Conservation (phyloP, 92 coral and sea anemone genomes). For the Siderastrea radians region DNA sequence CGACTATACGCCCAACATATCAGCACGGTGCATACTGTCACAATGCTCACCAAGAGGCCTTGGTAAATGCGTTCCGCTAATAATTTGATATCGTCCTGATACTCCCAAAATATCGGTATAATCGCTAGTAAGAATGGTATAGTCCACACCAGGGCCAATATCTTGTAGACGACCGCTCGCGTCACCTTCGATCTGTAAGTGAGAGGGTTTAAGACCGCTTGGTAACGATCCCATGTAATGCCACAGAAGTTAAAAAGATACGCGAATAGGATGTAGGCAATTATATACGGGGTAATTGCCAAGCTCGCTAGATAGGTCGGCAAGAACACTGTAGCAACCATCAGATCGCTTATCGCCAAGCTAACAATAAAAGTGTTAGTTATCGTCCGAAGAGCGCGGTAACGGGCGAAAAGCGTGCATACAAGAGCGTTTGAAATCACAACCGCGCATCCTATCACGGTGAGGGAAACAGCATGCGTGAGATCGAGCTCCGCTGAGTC, state of each 20-base stretch:
- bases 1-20: conserved; percentile 79
- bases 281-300: conserved; percentile 76
- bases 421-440: conserved; percentile 84
- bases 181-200: conserved; percentile 80
- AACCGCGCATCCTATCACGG: conserved; percentile 77
- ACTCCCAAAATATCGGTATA: conserved; percentile 85
- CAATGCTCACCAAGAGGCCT: conserved; percentile 79
- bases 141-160: conserved; percentile 79
- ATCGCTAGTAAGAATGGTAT: conserved; percentile 76
- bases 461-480: conserved; percentile 33
- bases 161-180: conserved; percentile 69
- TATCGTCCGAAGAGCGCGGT: conserved; percentile 80
- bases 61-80: conserved; percentile 76
- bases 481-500: not conserved
- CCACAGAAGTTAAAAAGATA: conserved; percentile 95
- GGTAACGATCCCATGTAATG: conserved; percentile 92
- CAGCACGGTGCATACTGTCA: conserved; percentile 61
- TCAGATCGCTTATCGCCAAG: conserved; percentile 86
- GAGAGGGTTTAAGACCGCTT: conserved; percentile 88
- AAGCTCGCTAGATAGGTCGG: conserved; percentile 82
- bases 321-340: conserved; percentile 85
- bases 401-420: conserved; percentile 78
- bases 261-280: conserved; percentile 91
- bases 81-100: conserved; percentile 22
- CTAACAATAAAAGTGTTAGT: conserved; percentile 93